Conservation (phyloP, 2,113 vertebrate species). For the Callocephalon fimbriatum region DNA sequence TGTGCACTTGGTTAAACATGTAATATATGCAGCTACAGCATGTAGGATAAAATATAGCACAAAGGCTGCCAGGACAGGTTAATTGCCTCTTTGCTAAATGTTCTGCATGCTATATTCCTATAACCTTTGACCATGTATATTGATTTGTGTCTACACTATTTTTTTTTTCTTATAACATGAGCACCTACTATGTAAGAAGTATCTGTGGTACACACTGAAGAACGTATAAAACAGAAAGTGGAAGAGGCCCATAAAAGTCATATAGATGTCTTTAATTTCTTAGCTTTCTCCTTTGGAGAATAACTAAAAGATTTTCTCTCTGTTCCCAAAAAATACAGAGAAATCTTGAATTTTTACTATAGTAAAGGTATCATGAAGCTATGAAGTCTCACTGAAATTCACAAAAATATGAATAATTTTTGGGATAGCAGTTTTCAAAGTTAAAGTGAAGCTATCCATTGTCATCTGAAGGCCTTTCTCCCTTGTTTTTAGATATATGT, state of each 20-base stretch:
- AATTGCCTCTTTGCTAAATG: neutral
- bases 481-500: neutral
- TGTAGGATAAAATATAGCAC: neutral
- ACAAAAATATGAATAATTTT: neutral
- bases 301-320: neutral
- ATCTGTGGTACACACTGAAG: neutral
- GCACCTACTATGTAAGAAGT: neutral
- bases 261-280: neutral
- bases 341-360: neutral
- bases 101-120: neutral
- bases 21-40: neutral
- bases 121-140: neutral
- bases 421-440: neutral
- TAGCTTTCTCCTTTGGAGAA: neutral
- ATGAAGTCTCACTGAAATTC: neutral
- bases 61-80: neutral
- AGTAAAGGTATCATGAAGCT: neutral
- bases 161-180: neutral
- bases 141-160: neutral
- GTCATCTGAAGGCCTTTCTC: neutral
- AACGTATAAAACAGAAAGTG: neutral
- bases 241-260: rapidly evolving
- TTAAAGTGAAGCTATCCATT: neutral
- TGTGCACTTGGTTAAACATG: neutral
- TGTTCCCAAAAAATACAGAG: neutral